Conservation (phyloP, 2,888 invertebrate species). For the Clusia tigrina region DNA sequence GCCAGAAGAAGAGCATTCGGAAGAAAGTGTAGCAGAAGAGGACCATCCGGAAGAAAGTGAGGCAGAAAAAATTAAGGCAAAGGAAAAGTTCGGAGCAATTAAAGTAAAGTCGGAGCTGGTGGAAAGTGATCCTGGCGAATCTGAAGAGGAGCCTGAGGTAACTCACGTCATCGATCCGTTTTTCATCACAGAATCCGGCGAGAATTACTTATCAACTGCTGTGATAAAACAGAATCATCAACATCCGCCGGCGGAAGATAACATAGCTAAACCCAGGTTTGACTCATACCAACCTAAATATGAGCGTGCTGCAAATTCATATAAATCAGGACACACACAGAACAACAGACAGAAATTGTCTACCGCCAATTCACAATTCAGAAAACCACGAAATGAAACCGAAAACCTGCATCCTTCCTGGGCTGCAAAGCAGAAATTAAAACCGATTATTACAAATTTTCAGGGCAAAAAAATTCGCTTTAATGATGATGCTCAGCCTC, state of each 20-base stretch:
- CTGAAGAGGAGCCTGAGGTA: conserved; percentile 29
- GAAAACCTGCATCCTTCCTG: conserved; percentile 57
- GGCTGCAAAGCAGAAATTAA: conserved; percentile 58
- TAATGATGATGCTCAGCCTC: conserved; percentile 40
- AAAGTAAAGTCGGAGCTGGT: background rate
- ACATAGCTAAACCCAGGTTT: too few relatives aligned
- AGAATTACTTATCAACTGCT: conserved; percentile 59
- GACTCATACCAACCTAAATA: background rate
- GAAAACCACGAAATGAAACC: background rate
- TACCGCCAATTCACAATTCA: background rate
- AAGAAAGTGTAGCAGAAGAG: background rate
- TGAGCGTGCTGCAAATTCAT: background rate
- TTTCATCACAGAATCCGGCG: conserved; percentile 59
- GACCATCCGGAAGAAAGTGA: background rate
- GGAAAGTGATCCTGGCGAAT: conserved; percentile 5
- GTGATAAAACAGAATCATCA: conserved; percentile 31
- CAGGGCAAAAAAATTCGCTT: conserved; percentile 59
- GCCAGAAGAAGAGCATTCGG: background rate
- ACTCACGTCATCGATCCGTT: conserved; percentile 56
- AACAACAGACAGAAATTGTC: background rate
- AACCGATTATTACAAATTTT: conserved; percentile 50
- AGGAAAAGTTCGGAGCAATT: background rate
- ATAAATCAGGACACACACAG: background rate
- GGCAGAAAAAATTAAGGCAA: background rate
- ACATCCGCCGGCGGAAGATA: background rate